These are phyloP conservation scores for Serranus cabrilla DNA, from an alignment of 2,797 vertebrate species.

Conservation along the genomic window DNA sequence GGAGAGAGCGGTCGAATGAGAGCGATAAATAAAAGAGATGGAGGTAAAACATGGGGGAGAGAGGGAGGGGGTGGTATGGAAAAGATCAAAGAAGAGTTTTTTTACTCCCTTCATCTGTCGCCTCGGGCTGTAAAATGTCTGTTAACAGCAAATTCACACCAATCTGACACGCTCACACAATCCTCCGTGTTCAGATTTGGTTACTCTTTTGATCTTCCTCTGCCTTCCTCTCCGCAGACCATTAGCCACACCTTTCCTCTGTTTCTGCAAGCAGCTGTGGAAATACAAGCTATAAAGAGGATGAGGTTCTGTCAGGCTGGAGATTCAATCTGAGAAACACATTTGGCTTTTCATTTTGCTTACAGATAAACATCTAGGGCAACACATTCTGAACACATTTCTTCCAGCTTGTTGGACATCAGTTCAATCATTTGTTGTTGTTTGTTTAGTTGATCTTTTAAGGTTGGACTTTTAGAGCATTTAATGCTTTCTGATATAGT, in stretches of 20 bases:
- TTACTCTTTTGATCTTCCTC: constrained; percentile 37
- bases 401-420: neutral
- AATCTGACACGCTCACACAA: constrained; percentile 10
- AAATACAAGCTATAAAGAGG: constrained; percentile 22
- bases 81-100: constrained; percentile 50
- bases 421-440: neutral
- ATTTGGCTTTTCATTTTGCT: constrained; percentile 8
- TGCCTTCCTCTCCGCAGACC: constrained; percentile 36
- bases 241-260: constrained; percentile 13
- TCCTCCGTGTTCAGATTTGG: constrained; percentile 6
- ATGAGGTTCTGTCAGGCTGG: constrained; percentile 13
- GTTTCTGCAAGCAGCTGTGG: constrained; percentile 6
- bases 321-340: constrained; percentile 23
- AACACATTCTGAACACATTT: neutral
- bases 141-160: constrained; percentile 30
- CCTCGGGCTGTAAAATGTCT: constrained; percentile 34
- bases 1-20: constrained; percentile 1
- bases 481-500: neutral
- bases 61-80: neutral
- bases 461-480: neutral
- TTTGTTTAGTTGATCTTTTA: neutral
- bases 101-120: constrained; percentile 26
- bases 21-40: constrained; percentile 19
- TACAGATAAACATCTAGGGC: neutral
- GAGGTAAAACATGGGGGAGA: neutral